Evolutionary conservation across 2,888 invertebrate species (phyloP), one percentile per base, ranked within the genome.

Genomic region (Rhamnusium bicolor): DNA sequence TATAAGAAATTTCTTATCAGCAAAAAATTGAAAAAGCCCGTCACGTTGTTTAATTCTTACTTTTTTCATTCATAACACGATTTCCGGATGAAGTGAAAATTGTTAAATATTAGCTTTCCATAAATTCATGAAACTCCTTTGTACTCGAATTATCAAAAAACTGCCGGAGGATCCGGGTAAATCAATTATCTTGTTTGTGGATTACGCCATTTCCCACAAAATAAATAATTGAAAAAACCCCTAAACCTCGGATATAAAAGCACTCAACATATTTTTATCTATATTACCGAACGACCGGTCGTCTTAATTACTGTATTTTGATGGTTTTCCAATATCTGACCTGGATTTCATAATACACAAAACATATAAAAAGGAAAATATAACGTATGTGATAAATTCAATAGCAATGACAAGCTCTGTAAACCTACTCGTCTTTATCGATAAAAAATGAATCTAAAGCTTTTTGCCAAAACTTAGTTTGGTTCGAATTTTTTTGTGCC

Each of bases 271-370:
- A 63, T 47, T 63, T 47, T 63, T 51, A 18, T 63, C 63, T 18
- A 49, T 49, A 49, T 49, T 63, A 51, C 49, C 27, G 12, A 27
- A 16, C 51, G 10, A 63, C 53, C 65, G 65, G 53, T 53, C 40
- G 65, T 65, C 65, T 65, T 53, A 65, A 65, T 65, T 65, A 65
- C 40, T 53, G 10, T 29, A 19, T 65, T 65, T 65, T 65, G 65
- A 53, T 53, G 53, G 51, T 18, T 65, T 32, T 47, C 65, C 65
- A 40, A 65, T 65, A 65, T 65, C 21, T 29, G 65, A 53, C 29
- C 29, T 24, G 53, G 21, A 65, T 65, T 51, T 27, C 29, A 18
- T n/a, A 21, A 53, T 53, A 27, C 6, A 53, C 65, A 21, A 53
- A 29, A 8, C 18, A 40, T n/a, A 53, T 29, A 65, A 65, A 65